Evolutionary conservation across 2,888 invertebrate species (phyloP).

Genomic region (Rhamphomyia laevipes): DNA sequence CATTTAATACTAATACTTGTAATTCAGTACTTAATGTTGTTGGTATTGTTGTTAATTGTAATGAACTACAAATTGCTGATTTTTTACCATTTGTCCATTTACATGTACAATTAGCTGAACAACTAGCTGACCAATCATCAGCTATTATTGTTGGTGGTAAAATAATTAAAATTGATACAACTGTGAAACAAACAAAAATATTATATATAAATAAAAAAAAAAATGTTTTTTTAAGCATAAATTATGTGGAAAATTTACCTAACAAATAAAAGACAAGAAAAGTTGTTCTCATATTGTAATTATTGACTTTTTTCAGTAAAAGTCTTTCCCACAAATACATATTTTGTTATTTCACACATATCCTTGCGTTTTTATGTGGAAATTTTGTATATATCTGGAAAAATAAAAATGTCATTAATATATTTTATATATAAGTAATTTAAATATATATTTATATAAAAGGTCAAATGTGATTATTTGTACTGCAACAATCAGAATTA

Average conservation of each 20-base stretch:
- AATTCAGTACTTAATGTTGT: constrained; percentile 48
- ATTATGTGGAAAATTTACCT: too few relatives aligned
- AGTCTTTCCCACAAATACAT: neutral
- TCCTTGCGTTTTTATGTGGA: neutral
- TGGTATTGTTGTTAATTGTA: constrained; percentile 69
- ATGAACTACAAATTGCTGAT: constrained; percentile 73
- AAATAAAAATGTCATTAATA: too few relatives aligned
- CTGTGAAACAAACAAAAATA: neutral
- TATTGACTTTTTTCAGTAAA: neutral
- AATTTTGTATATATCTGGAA: too few relatives aligned
- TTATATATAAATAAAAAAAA: neutral
- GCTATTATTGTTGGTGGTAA: constrained; percentile 40
- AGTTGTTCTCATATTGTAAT: neutral
- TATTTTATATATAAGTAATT: too few relatives aligned
- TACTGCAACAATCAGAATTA: too few relatives aligned
- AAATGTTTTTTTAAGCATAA: neutral
- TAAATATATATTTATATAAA: too few relatives aligned
- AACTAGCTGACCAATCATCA: constrained; percentile 73
- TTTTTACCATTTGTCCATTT: constrained; percentile 89
- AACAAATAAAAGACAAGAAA: neutral
- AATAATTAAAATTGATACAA: neutral
- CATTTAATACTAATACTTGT: constrained; percentile 75
- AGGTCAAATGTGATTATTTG: too few relatives aligned
- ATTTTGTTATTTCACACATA: neutral
- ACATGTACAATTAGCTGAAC: constrained; percentile 75